Percentiles rank a stretch among this genome's conserved stretches.
phyloP scores from a whole-genome alignment of 2,113 vertebrate genomes.

The Phyllopteryx taeniolatus region DNA sequence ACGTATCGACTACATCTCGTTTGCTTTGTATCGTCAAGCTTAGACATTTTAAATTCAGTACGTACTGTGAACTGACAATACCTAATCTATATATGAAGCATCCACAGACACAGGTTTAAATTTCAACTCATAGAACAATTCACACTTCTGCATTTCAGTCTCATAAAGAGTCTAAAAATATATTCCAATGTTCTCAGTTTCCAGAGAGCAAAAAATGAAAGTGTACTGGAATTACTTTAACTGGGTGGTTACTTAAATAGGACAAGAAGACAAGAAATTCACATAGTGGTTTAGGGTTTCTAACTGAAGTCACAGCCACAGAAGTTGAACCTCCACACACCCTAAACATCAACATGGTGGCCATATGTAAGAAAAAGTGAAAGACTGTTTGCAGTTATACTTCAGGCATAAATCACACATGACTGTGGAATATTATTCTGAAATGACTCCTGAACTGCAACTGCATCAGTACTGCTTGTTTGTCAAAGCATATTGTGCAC shows the following conservation, averaged over 20 bases:
- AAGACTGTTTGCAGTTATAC: background rate
- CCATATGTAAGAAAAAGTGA: constrained; percentile 14
- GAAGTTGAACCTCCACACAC: constrained; percentile 23
- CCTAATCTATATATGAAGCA: background rate
- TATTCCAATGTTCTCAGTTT: constrained; percentile 68
- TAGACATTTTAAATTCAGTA: constrained; percentile 9
- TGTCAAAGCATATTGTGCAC: background rate
- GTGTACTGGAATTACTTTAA: constrained; percentile 29
- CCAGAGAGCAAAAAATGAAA: constrained; percentile 68
- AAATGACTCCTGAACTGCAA: background rate
- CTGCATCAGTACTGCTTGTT: background rate
- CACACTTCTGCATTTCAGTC: constrained; percentile 55
- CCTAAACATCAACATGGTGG: constrained; percentile 25
- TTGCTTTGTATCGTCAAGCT: background rate
- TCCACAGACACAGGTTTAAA: constrained; percentile 15
- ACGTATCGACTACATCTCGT: constrained; percentile 12
- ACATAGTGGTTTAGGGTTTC: background rate
- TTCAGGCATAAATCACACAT: background rate
- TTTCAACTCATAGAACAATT: constrained; percentile 32
- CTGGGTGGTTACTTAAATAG: constrained; percentile 6
- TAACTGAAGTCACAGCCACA: constrained; percentile 19
- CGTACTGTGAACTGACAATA: background rate
- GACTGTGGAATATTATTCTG: background rate
- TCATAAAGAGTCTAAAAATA: constrained; percentile 61
- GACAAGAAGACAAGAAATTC: constrained; percentile 1